Conservation (phyloP, 2,113 vertebrate genomes). For the Atractosteus spatula region DNA sequence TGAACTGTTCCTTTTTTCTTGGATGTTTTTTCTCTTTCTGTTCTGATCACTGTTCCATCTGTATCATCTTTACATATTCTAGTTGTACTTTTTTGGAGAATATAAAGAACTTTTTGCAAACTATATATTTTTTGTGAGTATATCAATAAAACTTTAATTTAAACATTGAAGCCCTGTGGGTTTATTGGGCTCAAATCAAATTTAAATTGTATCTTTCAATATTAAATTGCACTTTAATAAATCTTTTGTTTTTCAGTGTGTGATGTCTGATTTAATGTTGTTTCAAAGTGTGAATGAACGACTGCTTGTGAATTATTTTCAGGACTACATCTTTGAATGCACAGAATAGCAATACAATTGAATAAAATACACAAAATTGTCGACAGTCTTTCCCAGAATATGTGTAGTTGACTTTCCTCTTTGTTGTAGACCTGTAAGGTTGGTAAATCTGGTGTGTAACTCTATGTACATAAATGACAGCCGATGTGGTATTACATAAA, state of each 20-base stretch:
- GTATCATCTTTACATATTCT: conserved; percentile 20
- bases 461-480: too few relatives aligned
- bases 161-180: conserved; percentile 19
- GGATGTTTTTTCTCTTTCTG: conserved; percentile 13
- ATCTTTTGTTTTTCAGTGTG: background rate
- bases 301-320: too few relatives aligned
- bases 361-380: too few relatives aligned
- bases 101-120: conserved; percentile 28
- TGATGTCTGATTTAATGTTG: background rate
- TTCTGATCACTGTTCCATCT: conserved; percentile 18
- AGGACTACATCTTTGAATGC: too few relatives aligned
- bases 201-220: conserved; percentile 23
- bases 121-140: conserved; percentile 37
- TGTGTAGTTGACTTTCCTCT: too few relatives aligned
- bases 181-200: conserved; percentile 20
- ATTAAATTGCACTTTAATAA: conserved; percentile 34
- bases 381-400: too few relatives aligned
- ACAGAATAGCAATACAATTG: too few relatives aligned
- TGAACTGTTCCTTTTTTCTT: conserved; percentile 67
- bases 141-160: conserved; percentile 24
- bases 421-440: too few relatives aligned
- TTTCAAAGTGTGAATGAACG: too few relatives aligned
- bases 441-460: too few relatives aligned
- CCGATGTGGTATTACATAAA: too few relatives aligned
- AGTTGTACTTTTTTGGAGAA: conserved; percentile 22